Evolutionary conservation across 2,113 vertebrate genomes (phyloP), one percentile per base, ranked within the genome.

Genomic region (Ailuropoda melanoleuca): DNA sequence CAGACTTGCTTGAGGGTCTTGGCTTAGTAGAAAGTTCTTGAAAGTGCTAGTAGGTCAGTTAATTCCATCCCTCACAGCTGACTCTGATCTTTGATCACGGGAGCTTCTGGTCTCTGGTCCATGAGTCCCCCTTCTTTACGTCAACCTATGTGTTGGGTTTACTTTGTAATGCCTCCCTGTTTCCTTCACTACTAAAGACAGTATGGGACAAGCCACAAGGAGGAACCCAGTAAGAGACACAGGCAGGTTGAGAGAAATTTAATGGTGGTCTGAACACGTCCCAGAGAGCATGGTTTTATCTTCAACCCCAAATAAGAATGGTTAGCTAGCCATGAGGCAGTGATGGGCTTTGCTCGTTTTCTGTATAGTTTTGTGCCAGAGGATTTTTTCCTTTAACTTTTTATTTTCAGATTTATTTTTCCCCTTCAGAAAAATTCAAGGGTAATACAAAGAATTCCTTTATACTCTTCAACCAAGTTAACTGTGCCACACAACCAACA

Each of bases 371-470:
- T 87, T 53, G 37, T 29, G n/a, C 21, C 4, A 72, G 74, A 82
- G 2, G 11, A 43, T n/a, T 31, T 78, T 58, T 75, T 34, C n/a
- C 48, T 48, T 88, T 80, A 56, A 46, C 26, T 75, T 82, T 82
- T 95, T 60, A 46, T 84, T 84, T 75, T 84, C 70, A 88, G 34
- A 56, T 43, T 58, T 94, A 87, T 62, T 89, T 82, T 88, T 37
- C 81, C 91, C 56, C 29, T 96, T 82, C 83, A 88, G 83, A 75
- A 77, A 53, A 75, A 34, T 64, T n/a, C 4, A 19, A 70, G 37
- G 70, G 37, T 77, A 62, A 11, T 21, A 68, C 4, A 82, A 82
- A 50, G 58, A 58, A 50, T n/a, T 74, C 12, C 31, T 50, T 4
- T 24, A 78, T 56, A 88, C 5, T 37, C 74, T 81, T 56, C 17